Conservation (phyloP, 2,888 invertebrate genomes). For the Agapostemon virescens region DNA sequence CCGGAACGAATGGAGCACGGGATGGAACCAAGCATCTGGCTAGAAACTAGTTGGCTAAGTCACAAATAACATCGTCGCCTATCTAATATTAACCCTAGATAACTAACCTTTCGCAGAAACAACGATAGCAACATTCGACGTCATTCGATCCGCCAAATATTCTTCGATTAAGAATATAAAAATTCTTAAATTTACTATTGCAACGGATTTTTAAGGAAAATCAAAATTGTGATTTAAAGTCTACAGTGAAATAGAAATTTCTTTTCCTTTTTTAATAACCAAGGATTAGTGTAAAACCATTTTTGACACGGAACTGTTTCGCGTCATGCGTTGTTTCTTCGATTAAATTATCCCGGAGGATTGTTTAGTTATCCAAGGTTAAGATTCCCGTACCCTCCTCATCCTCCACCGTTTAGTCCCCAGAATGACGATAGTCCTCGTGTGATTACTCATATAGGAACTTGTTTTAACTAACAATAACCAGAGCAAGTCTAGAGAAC, state of each 20-base stretch:
- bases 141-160: too few relatives aligned
- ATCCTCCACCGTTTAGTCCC: not conserved
- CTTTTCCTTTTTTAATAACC: too few relatives aligned
- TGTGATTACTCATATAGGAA: conserved; percentile 11
- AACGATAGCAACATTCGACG: too few relatives aligned
- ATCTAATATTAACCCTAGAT: conserved; percentile 16
- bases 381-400: not conserved
- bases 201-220: too few relatives aligned
- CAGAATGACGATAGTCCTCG: not conserved
- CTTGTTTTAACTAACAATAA: conserved; percentile 24
- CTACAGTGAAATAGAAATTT: not conserved
- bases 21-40: conserved; percentile 40
- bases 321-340: too few relatives aligned
- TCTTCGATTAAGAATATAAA: too few relatives aligned
- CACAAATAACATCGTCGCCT: conserved; percentile 47
- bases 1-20: conserved; percentile 53
- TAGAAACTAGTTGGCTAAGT: conserved; percentile 48
- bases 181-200: too few relatives aligned
- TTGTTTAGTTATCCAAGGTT: not conserved
- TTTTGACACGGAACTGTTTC: too few relatives aligned
- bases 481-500: conserved; percentile 11
- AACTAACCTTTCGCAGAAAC: not conserved
- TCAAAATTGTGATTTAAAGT: too few relatives aligned
- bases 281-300: too few relatives aligned
- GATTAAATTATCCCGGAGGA: not conserved